phyloP scores from a whole-genome alignment of 2,113 vertebrate species.

The Chloropsis cyanopogon region DNA sequence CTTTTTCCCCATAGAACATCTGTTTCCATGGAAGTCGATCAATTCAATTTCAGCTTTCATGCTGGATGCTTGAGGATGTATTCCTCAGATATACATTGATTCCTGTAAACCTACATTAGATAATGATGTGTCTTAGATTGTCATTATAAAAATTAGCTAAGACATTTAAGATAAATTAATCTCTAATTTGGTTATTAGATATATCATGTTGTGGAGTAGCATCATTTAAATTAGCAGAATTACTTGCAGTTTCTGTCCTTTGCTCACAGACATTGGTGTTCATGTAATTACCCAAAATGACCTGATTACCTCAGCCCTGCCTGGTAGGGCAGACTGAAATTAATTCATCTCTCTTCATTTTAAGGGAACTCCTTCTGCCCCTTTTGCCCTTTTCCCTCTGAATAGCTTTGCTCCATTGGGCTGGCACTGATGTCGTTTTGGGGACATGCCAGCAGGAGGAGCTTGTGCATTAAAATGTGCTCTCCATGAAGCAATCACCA shows the following conservation, averaged over 20 bases:
- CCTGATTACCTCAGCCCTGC: background rate
- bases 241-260: background rate
- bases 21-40: slow-evolving; percentile 13
- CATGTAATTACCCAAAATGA: background rate
- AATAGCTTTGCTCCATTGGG: background rate
- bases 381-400: background rate
- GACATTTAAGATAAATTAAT: background rate
- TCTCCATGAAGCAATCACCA: background rate
- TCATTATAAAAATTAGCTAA: slow-evolving; percentile 6
- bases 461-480: slow-evolving; percentile 43
- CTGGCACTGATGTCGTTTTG: background rate
- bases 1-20: background rate
- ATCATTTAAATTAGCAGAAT: background rate
- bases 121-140: background rate
- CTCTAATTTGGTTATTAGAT: background rate
- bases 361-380: background rate
- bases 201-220: background rate
- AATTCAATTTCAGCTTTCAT: background rate
- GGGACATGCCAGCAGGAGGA: slow-evolving; percentile 59
- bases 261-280: background rate
- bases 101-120: background rate
- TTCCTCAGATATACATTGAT: background rate
- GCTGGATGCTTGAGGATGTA: background rate
- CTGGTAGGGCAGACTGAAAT: background rate
- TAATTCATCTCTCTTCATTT: background rate